Evolutionary conservation across 2,113 vertebrate species (phyloP).

Genomic region (Rhipidura dahli): DNA sequence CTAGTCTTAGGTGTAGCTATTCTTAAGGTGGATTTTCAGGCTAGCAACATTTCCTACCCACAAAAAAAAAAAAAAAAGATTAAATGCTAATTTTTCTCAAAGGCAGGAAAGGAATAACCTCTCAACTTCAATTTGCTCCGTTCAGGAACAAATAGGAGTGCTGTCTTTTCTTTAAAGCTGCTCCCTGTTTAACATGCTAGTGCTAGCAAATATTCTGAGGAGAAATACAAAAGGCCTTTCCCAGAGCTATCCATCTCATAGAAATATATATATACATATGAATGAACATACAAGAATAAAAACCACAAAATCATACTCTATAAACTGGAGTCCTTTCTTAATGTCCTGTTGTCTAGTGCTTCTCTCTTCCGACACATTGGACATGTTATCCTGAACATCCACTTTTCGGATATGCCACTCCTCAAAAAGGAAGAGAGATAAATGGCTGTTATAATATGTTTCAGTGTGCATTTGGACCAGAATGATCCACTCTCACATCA

Average conservation of each 20-base stretch:
- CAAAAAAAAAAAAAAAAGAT: background rate
- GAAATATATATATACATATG: background rate
- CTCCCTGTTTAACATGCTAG: background rate
- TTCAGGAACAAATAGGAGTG: background rate
- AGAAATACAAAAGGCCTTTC: background rate
- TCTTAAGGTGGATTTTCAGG: background rate
- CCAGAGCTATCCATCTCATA: background rate
- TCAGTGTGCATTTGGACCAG: background rate
- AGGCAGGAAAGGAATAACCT: background rate
- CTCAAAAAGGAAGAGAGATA: conserved; percentile 69
- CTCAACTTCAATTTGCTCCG: background rate
- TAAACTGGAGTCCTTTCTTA: conserved; percentile 92
- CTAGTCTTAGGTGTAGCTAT: background rate
- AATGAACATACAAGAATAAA: background rate
- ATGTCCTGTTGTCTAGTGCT: conserved; percentile 90
- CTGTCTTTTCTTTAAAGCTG: background rate
- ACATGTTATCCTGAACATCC: conserved; percentile 84
- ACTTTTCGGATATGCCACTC: conserved; percentile 63
- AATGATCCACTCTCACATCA: background rate
- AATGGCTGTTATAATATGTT: background rate
- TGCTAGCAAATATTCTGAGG: background rate
- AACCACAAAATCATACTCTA: conserved; percentile 83
- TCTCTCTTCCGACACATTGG: conserved; percentile 84
- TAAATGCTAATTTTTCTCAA: background rate
- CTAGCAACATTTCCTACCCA: background rate